Conservation (phyloP, 2,113 vertebrate species). For the Hippoglossus stenolepis region DNA sequence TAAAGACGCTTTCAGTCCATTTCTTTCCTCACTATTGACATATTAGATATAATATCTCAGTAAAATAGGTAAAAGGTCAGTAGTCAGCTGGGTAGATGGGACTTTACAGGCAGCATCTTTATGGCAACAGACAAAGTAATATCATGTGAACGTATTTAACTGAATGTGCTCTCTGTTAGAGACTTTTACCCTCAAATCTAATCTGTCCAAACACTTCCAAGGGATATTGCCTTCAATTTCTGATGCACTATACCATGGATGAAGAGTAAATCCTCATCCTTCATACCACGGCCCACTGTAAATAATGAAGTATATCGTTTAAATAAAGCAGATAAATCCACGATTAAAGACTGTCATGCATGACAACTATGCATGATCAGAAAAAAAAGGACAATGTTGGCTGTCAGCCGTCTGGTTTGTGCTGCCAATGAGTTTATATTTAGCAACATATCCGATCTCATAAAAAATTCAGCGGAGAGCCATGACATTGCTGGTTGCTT, state of each 20-base stretch:
- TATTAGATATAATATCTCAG: background rate
- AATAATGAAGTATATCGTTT: conserved; percentile 10
- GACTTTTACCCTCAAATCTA: conserved; percentile 15
- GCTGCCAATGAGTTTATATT: conserved; percentile 44
- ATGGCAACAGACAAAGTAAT: conserved; percentile 4
- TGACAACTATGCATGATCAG: too few relatives aligned
- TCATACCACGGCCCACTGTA: background rate
- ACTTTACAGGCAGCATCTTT: background rate
- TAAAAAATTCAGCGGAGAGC: conserved; percentile 43
- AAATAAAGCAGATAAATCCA: conserved; percentile 9
- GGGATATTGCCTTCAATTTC: background rate
- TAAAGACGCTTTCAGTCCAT: background rate
- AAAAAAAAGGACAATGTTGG: too few relatives aligned
- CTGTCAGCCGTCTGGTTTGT: background rate
- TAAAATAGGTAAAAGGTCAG: conserved; percentile 11
- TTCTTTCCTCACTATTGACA: background rate
- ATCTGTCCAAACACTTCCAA: background rate
- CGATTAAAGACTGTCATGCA: too few relatives aligned
- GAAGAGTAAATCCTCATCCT: background rate
- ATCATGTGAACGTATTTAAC: conserved; percentile 19
- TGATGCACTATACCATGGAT: background rate
- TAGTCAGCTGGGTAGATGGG: background rate
- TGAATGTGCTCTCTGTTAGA: conserved; percentile 17
- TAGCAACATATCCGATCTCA: conserved; percentile 50
- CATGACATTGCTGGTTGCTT: conserved; percentile 29